Conservation (phyloP, 35 echinoderm and acorn worm species). For the Nesometra sesokonis region DNA sequence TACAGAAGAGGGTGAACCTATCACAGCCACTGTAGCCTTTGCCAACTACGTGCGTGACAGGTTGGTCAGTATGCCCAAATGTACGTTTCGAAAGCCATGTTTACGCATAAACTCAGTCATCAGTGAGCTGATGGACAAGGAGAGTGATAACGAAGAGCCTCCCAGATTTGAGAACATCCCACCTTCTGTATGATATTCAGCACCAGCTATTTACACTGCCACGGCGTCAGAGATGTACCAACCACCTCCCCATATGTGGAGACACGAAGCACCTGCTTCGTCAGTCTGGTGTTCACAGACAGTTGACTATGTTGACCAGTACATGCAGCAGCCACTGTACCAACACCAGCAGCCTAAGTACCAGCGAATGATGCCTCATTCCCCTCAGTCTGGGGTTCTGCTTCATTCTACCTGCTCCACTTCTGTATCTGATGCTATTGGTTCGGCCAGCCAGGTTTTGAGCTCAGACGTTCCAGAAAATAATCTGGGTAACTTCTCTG, state of each 20-base stretch:
- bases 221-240: slow-evolving; percentile 14
- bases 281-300: slow-evolving; percentile 26
- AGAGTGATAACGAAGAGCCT: slow-evolving; percentile 21
- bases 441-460: no score
- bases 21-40: slow-evolving; percentile 12
- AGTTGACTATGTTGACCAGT: slow-evolving; percentile 33
- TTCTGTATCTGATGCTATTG: no score
- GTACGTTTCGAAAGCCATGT: slow-evolving; percentile 22
- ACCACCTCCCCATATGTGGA: slow-evolving; percentile 32
- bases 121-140: slow-evolving; percentile 28
- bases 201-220: background rate
- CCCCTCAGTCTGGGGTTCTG: no score
- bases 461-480: no score
- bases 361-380: no score
- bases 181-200: background rate
- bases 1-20: slow-evolving; percentile 27
- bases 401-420: no score
- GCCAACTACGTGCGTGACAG: slow-evolving; percentile 38
- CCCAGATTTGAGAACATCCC: background rate
- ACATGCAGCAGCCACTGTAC: slow-evolving; percentile 24
- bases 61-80: slow-evolving; percentile 29
- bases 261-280: slow-evolving; percentile 17
- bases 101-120: slow-evolving; percentile 16
- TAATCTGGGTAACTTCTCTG: no score
- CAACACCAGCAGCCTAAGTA: slow-evolving; percentile 2